A percentile compares a stretch with the other conserved stretches of the same genome.
Conservation (phyloP, 1,140 invertebrate species). For the Drosophila pruinosa region DNA sequence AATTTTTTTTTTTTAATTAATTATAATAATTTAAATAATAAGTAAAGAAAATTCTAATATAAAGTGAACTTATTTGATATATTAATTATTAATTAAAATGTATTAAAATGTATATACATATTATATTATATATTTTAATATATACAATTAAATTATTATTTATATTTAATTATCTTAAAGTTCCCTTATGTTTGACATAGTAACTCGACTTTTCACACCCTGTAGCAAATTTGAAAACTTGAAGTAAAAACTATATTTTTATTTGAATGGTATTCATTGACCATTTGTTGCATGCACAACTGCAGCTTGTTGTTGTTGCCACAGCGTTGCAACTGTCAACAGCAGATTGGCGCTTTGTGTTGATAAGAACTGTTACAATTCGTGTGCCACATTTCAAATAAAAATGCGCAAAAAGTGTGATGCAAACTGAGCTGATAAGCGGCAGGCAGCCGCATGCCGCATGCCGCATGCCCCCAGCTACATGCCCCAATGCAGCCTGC, state of each 20-base stretch:
- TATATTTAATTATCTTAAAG: no score
- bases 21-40: no score
- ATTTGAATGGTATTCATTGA: not conserved
- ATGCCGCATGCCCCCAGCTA: not conserved
- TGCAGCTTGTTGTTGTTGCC: not conserved
- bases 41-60: no score
- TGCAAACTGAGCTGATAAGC: constrained; percentile 23
- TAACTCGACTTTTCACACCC: no score
- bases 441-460: constrained; percentile 3
- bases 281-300: not conserved
- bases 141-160: no score
- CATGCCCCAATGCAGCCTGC: constrained; percentile 14
- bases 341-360: no score
- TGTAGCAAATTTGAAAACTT: not conserved
- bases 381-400: not conserved
- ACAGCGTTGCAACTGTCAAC: not conserved
- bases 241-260: not conserved
- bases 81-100: no score
- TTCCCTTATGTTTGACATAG: no score
- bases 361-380: constrained; percentile 12
- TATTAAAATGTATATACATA: no score
- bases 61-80: no score
- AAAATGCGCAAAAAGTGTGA: not conserved
- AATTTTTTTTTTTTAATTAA: no score
- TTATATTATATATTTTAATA: no score